Evolutionary conservation across 2,888 invertebrate species (phyloP), one percentile per base, ranked within the genome.

Genomic region (Aquatica leii): DNA sequence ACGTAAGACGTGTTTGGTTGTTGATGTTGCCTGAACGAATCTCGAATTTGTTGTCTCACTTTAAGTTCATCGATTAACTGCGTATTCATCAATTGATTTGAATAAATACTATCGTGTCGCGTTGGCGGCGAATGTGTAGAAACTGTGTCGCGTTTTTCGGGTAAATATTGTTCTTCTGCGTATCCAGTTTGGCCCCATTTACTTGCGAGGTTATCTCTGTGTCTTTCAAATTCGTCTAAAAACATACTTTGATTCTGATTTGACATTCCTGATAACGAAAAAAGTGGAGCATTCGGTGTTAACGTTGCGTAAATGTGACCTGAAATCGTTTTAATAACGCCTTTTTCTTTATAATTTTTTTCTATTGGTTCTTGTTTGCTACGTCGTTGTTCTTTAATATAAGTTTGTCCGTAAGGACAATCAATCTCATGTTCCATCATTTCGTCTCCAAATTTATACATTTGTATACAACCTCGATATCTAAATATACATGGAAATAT

Each of bases 401-500:
- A 54, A 0, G 59, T 41, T 51, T 54, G 60, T 2, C 74, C 73
- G 55, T 76, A 78, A 1, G 76, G 68, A 66, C 77, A 78, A n/a
- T 71, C 71, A 1, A 71, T 50, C 63, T 80, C 80, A 59, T 80
- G 80, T 6, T 73, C 66, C 71, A 72, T 72, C 21, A 75, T 63
- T 12, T 73, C 71, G 2, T 68, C 63, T 1, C 80, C 80, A 59
- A 77, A 80, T 49, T 69, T 71, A 8, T 73, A 65, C 12, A 70
- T 59, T 14, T 66, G 62, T 0, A 69, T 61, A 63, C 77, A 77
- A 1, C 76, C 76, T 37, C 70, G 62, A n/a, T 65, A 68, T 1
- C 71, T 70, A 68, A 73, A 78, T 24, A 75, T 72, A 57, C 81
- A 81, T 1, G 80, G 78, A 50, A 81, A 77, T 21, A 79, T 68